These are phyloP conservation scores for Xiphophorus couchianus DNA, from an alignment of 2,113 vertebrate species.

Conservation along the genomic window DNA sequence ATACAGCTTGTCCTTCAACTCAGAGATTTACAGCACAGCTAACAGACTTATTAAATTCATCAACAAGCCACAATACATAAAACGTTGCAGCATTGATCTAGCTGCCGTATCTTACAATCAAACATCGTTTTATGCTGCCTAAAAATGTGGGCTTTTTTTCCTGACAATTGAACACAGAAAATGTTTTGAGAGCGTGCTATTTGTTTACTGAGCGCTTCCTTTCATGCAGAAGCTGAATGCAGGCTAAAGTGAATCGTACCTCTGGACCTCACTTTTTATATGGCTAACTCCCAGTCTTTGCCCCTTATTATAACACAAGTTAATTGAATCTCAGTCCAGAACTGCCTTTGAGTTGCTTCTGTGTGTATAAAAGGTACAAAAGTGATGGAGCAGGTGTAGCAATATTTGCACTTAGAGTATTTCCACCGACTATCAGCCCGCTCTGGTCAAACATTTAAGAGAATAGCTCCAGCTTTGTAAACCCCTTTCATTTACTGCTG, in stretches of 20 bases:
- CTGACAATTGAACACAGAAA: constrained; percentile 53
- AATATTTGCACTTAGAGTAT: constrained; percentile 77
- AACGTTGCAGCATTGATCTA: constrained; percentile 58
- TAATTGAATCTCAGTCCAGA: constrained; percentile 81
- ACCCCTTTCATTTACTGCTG: constrained; percentile 75
- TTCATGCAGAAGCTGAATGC: constrained; percentile 75
- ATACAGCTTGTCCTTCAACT: constrained; percentile 76
- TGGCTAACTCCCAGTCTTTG: constrained; percentile 70
- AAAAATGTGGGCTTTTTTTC: constrained; percentile 33
- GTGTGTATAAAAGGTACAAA: constrained; percentile 70
- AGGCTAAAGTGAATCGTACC: constrained; percentile 75
- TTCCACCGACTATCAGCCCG: constrained; percentile 75
- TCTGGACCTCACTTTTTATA: constrained; percentile 71
- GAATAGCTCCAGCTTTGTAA: constrained; percentile 75
- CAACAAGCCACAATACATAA: constrained; percentile 66
- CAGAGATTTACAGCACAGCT: constrained; percentile 71
- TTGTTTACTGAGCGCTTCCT: constrained; percentile 77
- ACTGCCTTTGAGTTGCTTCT: constrained; percentile 74
- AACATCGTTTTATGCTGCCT: constrained; percentile 55
- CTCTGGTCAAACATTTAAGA: constrained; percentile 77
- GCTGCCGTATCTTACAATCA: constrained; percentile 38
- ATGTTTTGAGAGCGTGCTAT: constrained; percentile 62
- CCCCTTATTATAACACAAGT: constrained; percentile 81
- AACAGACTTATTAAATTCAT: constrained; percentile 73
- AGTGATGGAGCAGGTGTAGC: constrained; percentile 79